Evolutionary conservation across 2,797 vertebrate species (phyloP).

Genomic region (Mycteria americana): DNA sequence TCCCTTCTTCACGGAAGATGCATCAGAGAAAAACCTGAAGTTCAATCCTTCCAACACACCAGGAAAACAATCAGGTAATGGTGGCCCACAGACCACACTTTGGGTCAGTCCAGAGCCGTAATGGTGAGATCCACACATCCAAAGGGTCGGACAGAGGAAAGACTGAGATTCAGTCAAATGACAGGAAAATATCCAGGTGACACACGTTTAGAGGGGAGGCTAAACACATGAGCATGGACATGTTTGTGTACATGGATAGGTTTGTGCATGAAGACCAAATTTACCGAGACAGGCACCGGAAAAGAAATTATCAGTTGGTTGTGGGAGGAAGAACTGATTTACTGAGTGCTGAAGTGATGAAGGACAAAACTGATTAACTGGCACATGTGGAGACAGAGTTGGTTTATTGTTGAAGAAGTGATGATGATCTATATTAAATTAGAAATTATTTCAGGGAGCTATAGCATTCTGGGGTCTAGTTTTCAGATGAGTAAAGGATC

Average conservation of each 20-base stretch:
- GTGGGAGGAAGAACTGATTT: background rate
- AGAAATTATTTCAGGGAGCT: background rate
- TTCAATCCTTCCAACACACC: background rate
- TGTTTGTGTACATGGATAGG: background rate
- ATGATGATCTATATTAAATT: background rate
- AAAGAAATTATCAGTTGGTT: background rate
- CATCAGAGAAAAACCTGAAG: background rate
- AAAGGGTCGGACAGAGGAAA: background rate
- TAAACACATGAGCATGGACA: background rate
- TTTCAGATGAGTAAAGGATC: background rate
- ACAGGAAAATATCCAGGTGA: background rate
- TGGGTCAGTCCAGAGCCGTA: background rate
- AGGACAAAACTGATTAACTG: background rate
- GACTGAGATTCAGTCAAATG: background rate
- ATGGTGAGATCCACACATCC: background rate
- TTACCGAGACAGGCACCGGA: background rate
- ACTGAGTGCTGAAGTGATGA: background rate
- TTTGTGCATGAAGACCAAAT: background rate
- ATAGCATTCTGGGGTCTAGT: background rate
- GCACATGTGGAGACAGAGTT: rapidly evolving
- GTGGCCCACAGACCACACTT: background rate
- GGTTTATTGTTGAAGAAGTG: background rate
- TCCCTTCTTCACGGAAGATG: background rate
- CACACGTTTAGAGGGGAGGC: rapidly evolving
- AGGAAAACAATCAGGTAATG: background rate